A percentile compares a stretch with the other conserved stretches of the same genome.
phyloP scores from a whole-genome alignment of 2,113 vertebrate species.

The Poeciliopsis prolifica region DNA sequence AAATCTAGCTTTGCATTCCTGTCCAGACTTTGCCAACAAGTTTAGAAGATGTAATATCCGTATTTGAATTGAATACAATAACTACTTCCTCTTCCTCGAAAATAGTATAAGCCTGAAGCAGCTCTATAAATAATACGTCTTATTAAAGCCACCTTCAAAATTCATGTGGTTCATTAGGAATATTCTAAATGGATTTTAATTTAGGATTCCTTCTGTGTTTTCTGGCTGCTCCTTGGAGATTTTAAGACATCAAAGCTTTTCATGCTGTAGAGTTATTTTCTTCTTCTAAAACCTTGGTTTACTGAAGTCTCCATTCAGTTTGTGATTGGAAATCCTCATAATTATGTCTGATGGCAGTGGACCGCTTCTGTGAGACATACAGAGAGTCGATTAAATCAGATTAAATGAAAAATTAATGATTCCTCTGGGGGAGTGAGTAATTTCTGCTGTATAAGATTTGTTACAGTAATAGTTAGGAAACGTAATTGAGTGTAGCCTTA shows the following conservation, averaged over 20 bases:
- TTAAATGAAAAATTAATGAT: constrained; percentile 63
- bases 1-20: neutral
- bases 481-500: neutral
- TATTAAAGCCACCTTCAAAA: constrained; percentile 54
- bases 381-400: constrained; percentile 55
- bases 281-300: neutral
- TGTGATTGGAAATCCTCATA: constrained; percentile 28
- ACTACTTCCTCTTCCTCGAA: constrained; percentile 23
- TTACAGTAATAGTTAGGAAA: constrained; percentile 16
- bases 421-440: constrained; percentile 44
- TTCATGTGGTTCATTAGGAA: constrained; percentile 43
- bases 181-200: constrained; percentile 56
- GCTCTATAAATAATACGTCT: constrained; percentile 41
- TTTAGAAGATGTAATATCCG: constrained; percentile 1
- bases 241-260: constrained; percentile 3
- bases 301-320: constrained; percentile 8
- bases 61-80: constrained; percentile 11
- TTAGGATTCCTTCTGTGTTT: constrained; percentile 19
- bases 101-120: constrained; percentile 51
- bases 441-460: constrained; percentile 23
- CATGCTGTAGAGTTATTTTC: neutral
- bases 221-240: neutral
- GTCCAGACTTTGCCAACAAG: neutral
- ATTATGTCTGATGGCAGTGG: constrained; percentile 35
- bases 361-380: constrained; percentile 41